Percentiles rank a stretch among this genome's conserved stretches.
Evolutionary conservation across 2,113 vertebrate species (phyloP).

Genomic region (Prinia subflava): DNA sequence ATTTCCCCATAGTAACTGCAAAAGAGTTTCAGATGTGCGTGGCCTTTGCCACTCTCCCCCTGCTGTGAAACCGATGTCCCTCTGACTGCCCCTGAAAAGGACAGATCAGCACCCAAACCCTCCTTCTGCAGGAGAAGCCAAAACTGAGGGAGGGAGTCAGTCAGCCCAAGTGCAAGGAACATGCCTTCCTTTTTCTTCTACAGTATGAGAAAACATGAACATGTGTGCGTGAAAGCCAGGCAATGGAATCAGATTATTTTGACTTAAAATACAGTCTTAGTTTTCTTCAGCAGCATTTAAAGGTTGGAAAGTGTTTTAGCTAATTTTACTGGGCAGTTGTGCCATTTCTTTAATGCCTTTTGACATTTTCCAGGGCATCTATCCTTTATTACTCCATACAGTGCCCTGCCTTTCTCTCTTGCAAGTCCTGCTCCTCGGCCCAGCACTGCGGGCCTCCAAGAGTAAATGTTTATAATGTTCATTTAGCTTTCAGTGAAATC

Average conservation of each 20-base stretch:
- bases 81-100: neutral
- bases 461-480: constrained; percentile 35
- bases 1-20: neutral
- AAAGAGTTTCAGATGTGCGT: neutral
- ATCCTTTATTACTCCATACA: neutral
- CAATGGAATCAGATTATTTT: neutral
- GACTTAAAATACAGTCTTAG: accelerated
- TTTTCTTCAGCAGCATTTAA: neutral
- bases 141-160: neutral
- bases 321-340: neutral
- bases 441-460: neutral
- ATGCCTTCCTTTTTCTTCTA: neutral
- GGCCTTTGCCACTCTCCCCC: neutral
- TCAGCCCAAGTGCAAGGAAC: neutral
- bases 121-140: neutral
- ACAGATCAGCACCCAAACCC: neutral
- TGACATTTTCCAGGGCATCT: neutral
- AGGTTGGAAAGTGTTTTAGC: neutral
- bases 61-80: neutral
- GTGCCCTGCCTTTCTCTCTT: neutral
- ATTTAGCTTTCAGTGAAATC: constrained; percentile 10
- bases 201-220: neutral
- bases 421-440: neutral
- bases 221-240: neutral
- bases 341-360: neutral